Base-by-base conservation (phyloP, 2,113 vertebrate genomes). In the Daphoenositta chrysoptera region DNA sequence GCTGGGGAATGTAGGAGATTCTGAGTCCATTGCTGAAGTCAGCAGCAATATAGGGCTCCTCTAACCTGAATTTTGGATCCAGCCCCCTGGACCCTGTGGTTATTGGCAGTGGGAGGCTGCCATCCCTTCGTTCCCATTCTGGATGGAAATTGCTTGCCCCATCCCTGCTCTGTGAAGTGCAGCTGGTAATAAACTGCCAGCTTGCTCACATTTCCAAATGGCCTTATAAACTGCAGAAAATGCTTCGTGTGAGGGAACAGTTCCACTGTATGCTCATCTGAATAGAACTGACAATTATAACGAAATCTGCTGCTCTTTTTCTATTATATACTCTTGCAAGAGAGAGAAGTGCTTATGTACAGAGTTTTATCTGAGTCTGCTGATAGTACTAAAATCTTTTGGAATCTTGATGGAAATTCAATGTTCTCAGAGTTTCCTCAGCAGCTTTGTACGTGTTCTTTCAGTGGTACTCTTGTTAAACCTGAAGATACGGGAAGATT, bases 331-430 rank as follows among this genome's bases (percentile, higher is more conserved):
- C 64, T 69, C 87, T 71, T 60, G 82, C 79, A 84, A 85, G 89
- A 91, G 83, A 91, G 76, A 96, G 94, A 89, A 93, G 71, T 95
- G 95, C 93, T 95, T 94, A 87, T 89, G 89, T 87, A 20, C 57
- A 71, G 94, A 88, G 60, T 95, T 96, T 96, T 96, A 83, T 97
- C 86, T 80, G 54, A 84, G 76, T 83, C 89, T 96, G 96, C 90
- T 92, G 89, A 96, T 96, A 96, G 88, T 47, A 94, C 88, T 94
- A 61, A 96, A 97, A 96, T 96, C 81, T 96, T 90, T 73, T 45
- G 68, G 73, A 89, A 66, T 80, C 87, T 93, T 88, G 93, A 95
- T 96, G 89, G 96, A 95, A 96, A 95, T 96, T 96, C 92, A 89
- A 4, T 94, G 95, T 90, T 82, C 87, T 84, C 77, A 70, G 78